These are phyloP conservation scores for Eubasilissa regina DNA, from an alignment of 1,140 invertebrate species.

Conservation along the genomic window DNA sequence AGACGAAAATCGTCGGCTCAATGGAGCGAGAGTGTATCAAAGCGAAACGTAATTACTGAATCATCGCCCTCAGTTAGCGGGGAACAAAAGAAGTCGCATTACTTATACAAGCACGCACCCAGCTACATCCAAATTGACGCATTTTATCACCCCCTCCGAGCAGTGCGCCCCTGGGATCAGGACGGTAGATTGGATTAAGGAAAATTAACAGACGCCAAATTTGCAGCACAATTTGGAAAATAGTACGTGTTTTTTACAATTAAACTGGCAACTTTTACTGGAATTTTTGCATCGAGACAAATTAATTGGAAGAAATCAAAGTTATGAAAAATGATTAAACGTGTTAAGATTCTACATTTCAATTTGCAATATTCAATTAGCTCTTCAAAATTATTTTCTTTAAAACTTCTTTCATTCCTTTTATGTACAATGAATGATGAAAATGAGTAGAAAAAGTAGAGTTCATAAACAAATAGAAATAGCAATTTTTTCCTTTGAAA, in stretches of 20 bases:
- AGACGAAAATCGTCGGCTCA: not conserved
- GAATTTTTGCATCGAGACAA: not conserved
- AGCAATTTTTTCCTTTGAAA: not conserved
- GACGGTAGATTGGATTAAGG: slow-evolving; percentile 24
- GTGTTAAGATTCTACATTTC: no score
- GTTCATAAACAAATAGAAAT: no score
- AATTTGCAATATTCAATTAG: no score
- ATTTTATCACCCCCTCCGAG: slow-evolving; percentile 27
- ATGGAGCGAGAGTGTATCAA: slow-evolving; percentile 28
- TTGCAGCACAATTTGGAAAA: not conserved
- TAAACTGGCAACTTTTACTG: not conserved
- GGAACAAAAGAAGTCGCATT: slow-evolving; percentile 45
- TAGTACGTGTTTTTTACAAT: not conserved
- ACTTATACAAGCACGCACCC: slow-evolving; percentile 21
- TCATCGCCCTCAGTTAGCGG: slow-evolving; percentile 17
- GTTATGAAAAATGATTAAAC: no score
- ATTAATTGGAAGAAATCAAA: no score
- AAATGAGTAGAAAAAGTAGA: no score
- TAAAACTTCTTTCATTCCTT: no score
- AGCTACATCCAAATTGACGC: slow-evolving; percentile 40
- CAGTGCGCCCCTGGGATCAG: slow-evolving; percentile 10
- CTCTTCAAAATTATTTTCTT: no score
- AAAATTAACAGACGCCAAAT: slow-evolving; percentile 38
- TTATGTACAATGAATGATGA: no score
- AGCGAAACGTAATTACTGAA: slow-evolving; percentile 40